Evolutionary conservation across 2,797 vertebrate species (phyloP).

Genomic region (Champsocephalus gunnari): DNA sequence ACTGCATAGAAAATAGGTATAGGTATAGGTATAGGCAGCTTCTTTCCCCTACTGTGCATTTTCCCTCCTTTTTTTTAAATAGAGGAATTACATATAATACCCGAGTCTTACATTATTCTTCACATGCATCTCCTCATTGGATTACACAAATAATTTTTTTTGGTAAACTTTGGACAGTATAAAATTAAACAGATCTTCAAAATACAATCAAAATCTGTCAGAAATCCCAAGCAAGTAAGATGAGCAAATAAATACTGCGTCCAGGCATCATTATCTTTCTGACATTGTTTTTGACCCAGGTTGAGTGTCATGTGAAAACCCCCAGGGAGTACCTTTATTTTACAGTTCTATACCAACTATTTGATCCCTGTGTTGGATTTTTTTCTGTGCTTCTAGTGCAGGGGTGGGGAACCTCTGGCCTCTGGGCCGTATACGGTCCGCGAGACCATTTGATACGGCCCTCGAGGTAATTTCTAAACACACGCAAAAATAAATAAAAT

Average conservation of each 20-base stretch:
- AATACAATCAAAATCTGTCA: not conserved
- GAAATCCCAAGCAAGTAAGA: not conserved
- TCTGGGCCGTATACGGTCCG: no score
- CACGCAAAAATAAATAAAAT: no score
- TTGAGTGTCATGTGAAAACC: not conserved
- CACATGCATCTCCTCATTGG: not conserved
- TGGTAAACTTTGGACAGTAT: not conserved
- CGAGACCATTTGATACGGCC: no score
- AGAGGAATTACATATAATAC: not conserved
- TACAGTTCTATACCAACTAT: not conserved
- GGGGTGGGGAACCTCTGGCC: no score
- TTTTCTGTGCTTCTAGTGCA: not conserved
- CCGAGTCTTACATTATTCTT: not conserved
- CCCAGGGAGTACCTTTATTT: not conserved
- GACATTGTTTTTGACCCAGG: not conserved
- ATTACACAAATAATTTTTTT: not conserved
- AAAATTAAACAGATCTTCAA: not conserved
- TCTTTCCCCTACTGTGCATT: no score
- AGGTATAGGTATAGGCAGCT: no score
- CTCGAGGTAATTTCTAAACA: no score
- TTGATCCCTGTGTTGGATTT: not conserved
- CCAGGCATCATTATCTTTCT: not conserved
- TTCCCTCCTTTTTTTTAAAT: no score
- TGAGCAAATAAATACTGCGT: not conserved
- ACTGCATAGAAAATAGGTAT: no score